A percentile compares a stretch with the other conserved stretches of the same genome.
These are phyloP conservation scores for Odontamblyopus rebecca DNA, from an alignment of 2,797 vertebrate genomes.

Conservation along the genomic window DNA sequence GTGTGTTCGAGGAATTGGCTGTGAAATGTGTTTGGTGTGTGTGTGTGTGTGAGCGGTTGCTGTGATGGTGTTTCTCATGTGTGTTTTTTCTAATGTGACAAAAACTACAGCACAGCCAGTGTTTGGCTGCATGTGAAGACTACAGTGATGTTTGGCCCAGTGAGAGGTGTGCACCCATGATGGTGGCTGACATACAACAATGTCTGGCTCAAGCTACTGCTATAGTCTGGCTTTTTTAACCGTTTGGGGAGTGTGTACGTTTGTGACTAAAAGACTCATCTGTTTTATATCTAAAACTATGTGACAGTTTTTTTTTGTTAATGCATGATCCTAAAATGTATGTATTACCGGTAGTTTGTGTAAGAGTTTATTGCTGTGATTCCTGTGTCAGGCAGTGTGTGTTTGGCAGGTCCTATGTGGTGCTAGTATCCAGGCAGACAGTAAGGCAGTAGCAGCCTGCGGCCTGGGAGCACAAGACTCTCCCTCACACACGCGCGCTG, in stretches of 20 bases:
- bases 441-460: conserved; percentile 66
- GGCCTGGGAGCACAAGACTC: conserved; percentile 67
- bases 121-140: conserved; percentile 64
- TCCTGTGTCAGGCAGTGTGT: conserved; percentile 54
- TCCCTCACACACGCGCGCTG: conserved; percentile 44
- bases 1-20: conserved; percentile 64
- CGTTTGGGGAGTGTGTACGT: conserved; percentile 58
- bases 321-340: conserved; percentile 33
- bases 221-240: conserved; percentile 58
- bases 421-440: conserved; percentile 67
- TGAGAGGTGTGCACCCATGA: conserved; percentile 60
- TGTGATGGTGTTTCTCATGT: conserved; percentile 48
- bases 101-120: conserved; percentile 61
- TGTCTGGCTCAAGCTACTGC: conserved; percentile 68
- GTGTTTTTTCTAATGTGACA: conserved; percentile 46
- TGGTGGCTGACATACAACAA: conserved; percentile 73
- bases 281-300: conserved; percentile 59
- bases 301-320: conserved; percentile 50
- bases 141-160: conserved; percentile 65
- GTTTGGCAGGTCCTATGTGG: conserved; percentile 68
- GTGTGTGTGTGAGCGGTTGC: conserved; percentile 35
- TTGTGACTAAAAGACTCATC: conserved; percentile 61
- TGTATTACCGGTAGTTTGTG: conserved; percentile 59
- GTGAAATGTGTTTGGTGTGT: conserved; percentile 45
- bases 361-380: conserved; percentile 48